These are phyloP conservation scores for Polia nebulosa DNA, from an alignment of 2,888 invertebrate species.

Conservation along the genomic window DNA sequence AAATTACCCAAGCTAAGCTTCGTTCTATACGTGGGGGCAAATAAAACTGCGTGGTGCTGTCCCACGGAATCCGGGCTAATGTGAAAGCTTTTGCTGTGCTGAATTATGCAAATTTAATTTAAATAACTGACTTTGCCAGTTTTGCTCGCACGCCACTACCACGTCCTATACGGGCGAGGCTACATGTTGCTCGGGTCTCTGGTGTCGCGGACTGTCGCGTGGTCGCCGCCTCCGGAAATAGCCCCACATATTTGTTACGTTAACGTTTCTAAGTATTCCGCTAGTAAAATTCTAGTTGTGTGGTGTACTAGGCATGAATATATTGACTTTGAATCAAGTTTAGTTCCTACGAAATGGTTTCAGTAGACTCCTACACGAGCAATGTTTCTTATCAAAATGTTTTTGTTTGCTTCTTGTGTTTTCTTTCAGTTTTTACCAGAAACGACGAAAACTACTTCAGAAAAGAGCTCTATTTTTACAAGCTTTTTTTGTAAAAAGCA, in stretches of 20 bases:
- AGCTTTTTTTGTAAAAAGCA: neutral
- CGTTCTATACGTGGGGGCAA: slow-evolving; percentile 36
- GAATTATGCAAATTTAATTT: slow-evolving; percentile 84
- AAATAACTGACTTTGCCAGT: slow-evolving; percentile 78
- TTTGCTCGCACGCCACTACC: slow-evolving; percentile 67
- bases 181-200: slow-evolving; percentile 35
- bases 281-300: slow-evolving; percentile 48
- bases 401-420: slow-evolving; percentile 5
- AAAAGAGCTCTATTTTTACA: neutral
- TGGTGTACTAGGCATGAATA: slow-evolving; percentile 37
- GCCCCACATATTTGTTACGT: slow-evolving; percentile 59
- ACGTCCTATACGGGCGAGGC: slow-evolving; percentile 38
- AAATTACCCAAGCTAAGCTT: slow-evolving; percentile 53
- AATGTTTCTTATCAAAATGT: slow-evolving; percentile 2
- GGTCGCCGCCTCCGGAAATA: slow-evolving; percentile 50
- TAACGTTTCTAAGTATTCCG: slow-evolving; percentile 53
- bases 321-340: slow-evolving; percentile 40
- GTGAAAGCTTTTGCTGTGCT: slow-evolving; percentile 79
- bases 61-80: slow-evolving; percentile 72
- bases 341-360: slow-evolving; percentile 5
- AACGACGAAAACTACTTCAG: neutral
- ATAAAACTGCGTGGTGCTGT: slow-evolving; percentile 59
- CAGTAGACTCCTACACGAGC: neutral
- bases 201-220: slow-evolving; percentile 53
- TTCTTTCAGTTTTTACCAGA: neutral